phyloP scores from a whole-genome alignment of 1,140 invertebrate species.

The Rhizoglyphus robini region DNA sequence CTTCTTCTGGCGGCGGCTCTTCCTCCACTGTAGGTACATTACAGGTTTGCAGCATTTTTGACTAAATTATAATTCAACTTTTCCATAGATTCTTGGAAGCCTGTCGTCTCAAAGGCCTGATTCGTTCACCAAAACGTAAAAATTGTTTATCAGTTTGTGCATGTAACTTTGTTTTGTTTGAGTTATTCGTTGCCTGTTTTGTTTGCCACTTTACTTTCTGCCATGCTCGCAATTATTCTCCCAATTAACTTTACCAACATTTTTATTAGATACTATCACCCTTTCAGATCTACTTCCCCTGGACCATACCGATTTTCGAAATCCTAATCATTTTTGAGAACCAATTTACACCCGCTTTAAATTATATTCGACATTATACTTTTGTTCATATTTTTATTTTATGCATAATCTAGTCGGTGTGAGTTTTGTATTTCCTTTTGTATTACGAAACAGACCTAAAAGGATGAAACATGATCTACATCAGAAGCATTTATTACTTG shows the following conservation, averaged over 20 bases:
- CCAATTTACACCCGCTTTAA: too few species aligned
- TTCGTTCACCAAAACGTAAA: neutral
- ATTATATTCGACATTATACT: too few species aligned
- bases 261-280: neutral
- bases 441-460: too few species aligned
- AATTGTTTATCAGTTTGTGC: neutral
- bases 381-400: too few species aligned
- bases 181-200: neutral
- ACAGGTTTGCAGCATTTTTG: neutral
- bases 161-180: neutral
- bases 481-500: too few species aligned
- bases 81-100: neutral
- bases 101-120: neutral
- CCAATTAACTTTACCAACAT: neutral
- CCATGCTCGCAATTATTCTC: too few species aligned
- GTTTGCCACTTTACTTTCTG: neutral
- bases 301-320: neutral
- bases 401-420: too few species aligned
- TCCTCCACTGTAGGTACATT: neutral
- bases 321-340: too few species aligned
- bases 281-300: neutral
- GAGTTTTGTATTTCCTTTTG: too few species aligned
- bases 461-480: too few species aligned
- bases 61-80: neutral
- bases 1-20: neutral